These are phyloP conservation scores for Onthophagus taurus DNA, from an alignment of 1,140 invertebrate genomes.

Conservation along the genomic window DNA sequence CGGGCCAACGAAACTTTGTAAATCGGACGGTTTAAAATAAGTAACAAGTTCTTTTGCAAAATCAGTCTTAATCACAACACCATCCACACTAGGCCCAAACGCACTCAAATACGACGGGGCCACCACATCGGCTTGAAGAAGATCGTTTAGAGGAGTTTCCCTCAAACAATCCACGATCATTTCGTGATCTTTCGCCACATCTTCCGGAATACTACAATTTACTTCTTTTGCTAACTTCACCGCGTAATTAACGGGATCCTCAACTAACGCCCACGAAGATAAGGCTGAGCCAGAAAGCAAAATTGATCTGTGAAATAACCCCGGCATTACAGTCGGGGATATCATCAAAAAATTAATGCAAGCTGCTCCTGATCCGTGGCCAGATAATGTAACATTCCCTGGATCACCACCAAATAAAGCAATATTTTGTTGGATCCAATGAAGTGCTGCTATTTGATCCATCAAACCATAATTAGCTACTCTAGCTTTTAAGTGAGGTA, in stretches of 20 bases:
- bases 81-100: conserved; percentile 79
- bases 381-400: conserved; percentile 79
- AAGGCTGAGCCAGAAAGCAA: conserved; percentile 87
- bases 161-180: conserved; percentile 72
- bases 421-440: conserved; percentile 90
- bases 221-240: conserved; percentile 71
- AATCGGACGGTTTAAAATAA: conserved; percentile 54
- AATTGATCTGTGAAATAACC: conserved; percentile 82
- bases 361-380: conserved; percentile 89
- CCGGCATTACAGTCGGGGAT: conserved; percentile 82
- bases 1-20: conserved; percentile 52
- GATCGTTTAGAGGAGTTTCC: conserved; percentile 62
- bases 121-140: conserved; percentile 68
- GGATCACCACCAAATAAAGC: conserved; percentile 83
- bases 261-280: conserved; percentile 86
- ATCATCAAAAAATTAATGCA: conserved; percentile 93
- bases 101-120: conserved; percentile 75
- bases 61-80: conserved; percentile 73
- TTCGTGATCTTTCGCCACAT: conserved; percentile 67
- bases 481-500: conserved; percentile 64
- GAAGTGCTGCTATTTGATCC: conserved; percentile 85
- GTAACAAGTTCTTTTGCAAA: conserved; percentile 65
- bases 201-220: conserved; percentile 77
- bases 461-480: conserved; percentile 89
- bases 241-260: conserved; percentile 80